phyloP scores from a whole-genome alignment of 2,888 invertebrate species.

The Tenthredo mesomela region DNA sequence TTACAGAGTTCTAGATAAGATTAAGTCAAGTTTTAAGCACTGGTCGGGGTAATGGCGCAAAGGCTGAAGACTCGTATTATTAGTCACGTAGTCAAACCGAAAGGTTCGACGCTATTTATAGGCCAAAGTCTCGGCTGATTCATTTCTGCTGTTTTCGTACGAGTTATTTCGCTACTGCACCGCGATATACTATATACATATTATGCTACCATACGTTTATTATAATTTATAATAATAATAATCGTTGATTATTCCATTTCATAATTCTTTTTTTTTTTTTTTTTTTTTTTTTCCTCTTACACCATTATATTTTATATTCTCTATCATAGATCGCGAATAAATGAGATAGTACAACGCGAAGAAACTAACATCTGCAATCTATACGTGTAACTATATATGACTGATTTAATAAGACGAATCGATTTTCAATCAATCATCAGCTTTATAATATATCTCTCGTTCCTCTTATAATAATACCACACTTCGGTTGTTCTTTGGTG shows the following conservation, averaged over 20 bases:
- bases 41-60: slow-evolving; percentile 4
- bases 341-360: not conserved
- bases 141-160: slow-evolving; percentile 47
- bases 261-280: not conserved
- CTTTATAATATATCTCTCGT: not conserved
- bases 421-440: slow-evolving; percentile 17
- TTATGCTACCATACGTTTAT: not conserved
- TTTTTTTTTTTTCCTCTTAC: not conserved
- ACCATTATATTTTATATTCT: not conserved
- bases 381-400: not conserved
- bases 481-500: not conserved
- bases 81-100: slow-evolving; percentile 55
- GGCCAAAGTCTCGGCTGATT: slow-evolving; percentile 49
- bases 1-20: slow-evolving; percentile 48
- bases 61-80: slow-evolving; percentile 30
- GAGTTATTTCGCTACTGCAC: slow-evolving; percentile 1
- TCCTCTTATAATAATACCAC: not conserved
- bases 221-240: no score
- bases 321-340: not conserved
- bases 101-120: slow-evolving; percentile 60
- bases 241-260: not conserved
- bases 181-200: not conserved
- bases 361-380: not conserved
- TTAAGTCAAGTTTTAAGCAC: slow-evolving; percentile 44
- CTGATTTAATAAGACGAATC: not conserved